Evolutionary conservation across 2,113 vertebrate species (phyloP), one percentile per base, ranked within the genome.

Genomic region (Prolemur simus): DNA sequence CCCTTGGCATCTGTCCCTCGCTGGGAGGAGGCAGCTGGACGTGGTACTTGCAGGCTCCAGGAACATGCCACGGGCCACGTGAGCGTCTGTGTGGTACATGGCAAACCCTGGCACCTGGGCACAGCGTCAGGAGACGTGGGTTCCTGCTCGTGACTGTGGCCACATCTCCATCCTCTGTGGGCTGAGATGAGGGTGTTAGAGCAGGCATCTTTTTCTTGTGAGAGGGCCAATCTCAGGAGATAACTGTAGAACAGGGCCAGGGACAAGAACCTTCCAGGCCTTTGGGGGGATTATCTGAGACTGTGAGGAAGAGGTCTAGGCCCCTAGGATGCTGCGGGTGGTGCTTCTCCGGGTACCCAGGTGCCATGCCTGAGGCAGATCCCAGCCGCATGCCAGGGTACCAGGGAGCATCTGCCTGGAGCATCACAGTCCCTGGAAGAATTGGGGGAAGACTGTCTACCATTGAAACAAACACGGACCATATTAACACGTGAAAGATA

Each of bases 11-110:
- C 66, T 14, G 37, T 32, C 11, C 20, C 56, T 14, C 21, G 29
- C 2, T 13, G 27, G 66, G 76, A 71, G 63, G 18, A 52, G 27
- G 63, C 71, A 54, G n/a, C 52, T 42, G 29, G 68, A 56, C 37
- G 23, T 0, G 4, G 39, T 60, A 20, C 71, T 39, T 4, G 5
- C 74, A 39, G 39, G 42, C 39, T 17, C 23, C 11, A 25, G 52
- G 45, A 63, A 12, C 8, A 0, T 42, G 14, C 27, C 6, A 0
- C 12, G 63, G 80, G 42, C 54, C 0, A 0, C 5, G 29, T 4
- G 27, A 9, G 25, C 4, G 8, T 66, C 37, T 45, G 58, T 39
- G 60, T 4, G 4, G 14, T 15, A 2, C 8, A 3, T 23, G 20
- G 17, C 18, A 6, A 63, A 7, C 74, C 58, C 21, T 32, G 32